These are phyloP conservation scores for Eugnorisma glareosa DNA, from an alignment of 2,888 invertebrate species.

Conservation along the genomic window DNA sequence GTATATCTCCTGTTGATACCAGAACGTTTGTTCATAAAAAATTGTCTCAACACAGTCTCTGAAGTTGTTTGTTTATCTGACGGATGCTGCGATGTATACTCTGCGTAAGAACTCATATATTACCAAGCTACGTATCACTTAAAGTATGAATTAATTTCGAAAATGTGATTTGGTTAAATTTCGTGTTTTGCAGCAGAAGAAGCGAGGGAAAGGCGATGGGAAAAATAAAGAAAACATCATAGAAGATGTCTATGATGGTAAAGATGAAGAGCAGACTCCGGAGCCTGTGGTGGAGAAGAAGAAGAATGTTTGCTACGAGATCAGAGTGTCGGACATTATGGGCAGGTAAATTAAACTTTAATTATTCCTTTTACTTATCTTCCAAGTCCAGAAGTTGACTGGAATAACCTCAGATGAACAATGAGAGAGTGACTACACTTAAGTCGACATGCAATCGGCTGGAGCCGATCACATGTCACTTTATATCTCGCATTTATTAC, in stretches of 20 bases:
- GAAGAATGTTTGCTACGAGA: slow-evolving; percentile 86
- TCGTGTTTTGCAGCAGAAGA: slow-evolving; percentile 83
- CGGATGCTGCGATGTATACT: slow-evolving; percentile 81
- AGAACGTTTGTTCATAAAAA: slow-evolving; percentile 75
- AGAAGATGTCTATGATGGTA: slow-evolving; percentile 73
- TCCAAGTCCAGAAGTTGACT: background rate
- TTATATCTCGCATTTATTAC: background rate
- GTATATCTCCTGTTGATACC: slow-evolving; percentile 75
- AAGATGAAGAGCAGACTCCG: slow-evolving; percentile 61
- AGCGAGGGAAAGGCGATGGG: slow-evolving; percentile 78
- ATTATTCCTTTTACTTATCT: background rate
- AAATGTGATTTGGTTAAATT: slow-evolving; percentile 35
- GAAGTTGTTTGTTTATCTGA: slow-evolving; percentile 60
- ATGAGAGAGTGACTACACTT: background rate
- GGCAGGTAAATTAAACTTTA: slow-evolving; percentile 85
- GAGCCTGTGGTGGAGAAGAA: slow-evolving; percentile 91
- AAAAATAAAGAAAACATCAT: slow-evolving; percentile 85
- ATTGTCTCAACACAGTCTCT: slow-evolving; percentile 65
- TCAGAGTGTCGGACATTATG: slow-evolving; percentile 91
- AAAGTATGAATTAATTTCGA: slow-evolving; percentile 12
- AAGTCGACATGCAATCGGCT: background rate
- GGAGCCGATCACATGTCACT: background rate
- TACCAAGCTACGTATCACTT: background rate
- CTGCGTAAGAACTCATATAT: slow-evolving; percentile 75
- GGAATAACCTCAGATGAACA: background rate